These are phyloP conservation scores for Potamilus streckersoni DNA, from an alignment of 1,140 invertebrate genomes.

Conservation along the genomic window DNA sequence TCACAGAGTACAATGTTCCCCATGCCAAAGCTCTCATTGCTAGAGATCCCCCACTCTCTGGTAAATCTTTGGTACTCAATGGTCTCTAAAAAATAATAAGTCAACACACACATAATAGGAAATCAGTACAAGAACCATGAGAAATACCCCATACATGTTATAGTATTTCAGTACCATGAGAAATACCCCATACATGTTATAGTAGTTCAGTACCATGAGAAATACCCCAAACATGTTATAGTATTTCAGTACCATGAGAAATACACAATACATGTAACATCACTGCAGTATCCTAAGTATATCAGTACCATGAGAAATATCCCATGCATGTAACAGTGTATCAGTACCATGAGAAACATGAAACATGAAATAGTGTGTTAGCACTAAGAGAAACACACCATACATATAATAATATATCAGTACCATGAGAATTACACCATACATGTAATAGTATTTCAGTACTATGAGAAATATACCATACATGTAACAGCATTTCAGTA, in stretches of 20 bases:
- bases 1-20: slow-evolving; percentile 87
- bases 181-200: neutral
- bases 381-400: neutral
- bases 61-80: slow-evolving; percentile 73
- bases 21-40: slow-evolving; percentile 84
- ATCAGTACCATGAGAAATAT: no score
- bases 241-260: neutral
- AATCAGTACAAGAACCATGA: neutral
- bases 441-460: neutral
- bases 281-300: neutral
- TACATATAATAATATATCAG: neutral
- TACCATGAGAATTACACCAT: neutral
- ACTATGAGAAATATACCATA: neutral
- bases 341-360: neutral
- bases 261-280: neutral
- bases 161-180: neutral
- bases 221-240: neutral
- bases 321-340: neutral
- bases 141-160: slow-evolving; percentile 1
- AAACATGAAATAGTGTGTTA: neutral
- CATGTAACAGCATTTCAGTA: slow-evolving; percentile 1
- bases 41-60: slow-evolving; percentile 81
- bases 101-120: slow-evolving; percentile 8
- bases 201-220: no score
- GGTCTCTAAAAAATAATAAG: slow-evolving; percentile 69